Base-by-base conservation (phyloP, 1,140 invertebrate species). In the Lucilia sericata region DNA sequence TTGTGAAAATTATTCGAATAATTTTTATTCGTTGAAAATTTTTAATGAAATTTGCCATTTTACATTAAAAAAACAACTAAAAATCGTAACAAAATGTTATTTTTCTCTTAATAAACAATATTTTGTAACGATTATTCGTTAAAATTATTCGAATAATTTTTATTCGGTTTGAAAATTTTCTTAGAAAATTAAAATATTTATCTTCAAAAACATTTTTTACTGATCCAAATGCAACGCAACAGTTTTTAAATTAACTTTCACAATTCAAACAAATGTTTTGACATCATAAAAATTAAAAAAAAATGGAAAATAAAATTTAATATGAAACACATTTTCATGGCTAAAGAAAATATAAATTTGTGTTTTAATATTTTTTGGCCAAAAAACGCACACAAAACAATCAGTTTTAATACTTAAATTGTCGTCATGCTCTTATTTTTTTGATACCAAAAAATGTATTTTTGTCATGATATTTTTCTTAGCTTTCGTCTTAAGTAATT, bases 291-390 rank as follows among this genome's bases (percentile, higher is more conserved):
- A 30, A 30, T 30, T n/a, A 30, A 30, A 30, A 17, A 55, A 55
- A 17, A 55, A 55, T 17, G 13, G 2, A 55, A 55, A 55, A 17
- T 7, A 3, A 2, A 55, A 55, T 55, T 70, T 25, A 70, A 70
- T 70, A 70, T 70, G 65, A 70, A 70, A 70, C 65, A 70, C 21
- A 70, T 70, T 30, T 70, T 70, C 65, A 70, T 25, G 19, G 65
- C 65, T 21, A 70, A 70, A 70, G 21, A 70, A 70, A 25, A 70
- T 2, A 55, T n/a, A n/a, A 55, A 55, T 70, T 19, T 19, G 17
- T 70, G 19, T 21, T 70, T 21, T 21, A 8, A 70, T 21, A 8
- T n/a, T n/a, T 70, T 19, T 19, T 19, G 17, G 60, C 19, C 19
- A 70, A 70, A 70, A 70, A 70, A 70, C 17, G 9, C 65, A 70